Evolutionary conservation across 1,140 invertebrate species (phyloP).

Genomic region (Pseudoatta argentina): DNA sequence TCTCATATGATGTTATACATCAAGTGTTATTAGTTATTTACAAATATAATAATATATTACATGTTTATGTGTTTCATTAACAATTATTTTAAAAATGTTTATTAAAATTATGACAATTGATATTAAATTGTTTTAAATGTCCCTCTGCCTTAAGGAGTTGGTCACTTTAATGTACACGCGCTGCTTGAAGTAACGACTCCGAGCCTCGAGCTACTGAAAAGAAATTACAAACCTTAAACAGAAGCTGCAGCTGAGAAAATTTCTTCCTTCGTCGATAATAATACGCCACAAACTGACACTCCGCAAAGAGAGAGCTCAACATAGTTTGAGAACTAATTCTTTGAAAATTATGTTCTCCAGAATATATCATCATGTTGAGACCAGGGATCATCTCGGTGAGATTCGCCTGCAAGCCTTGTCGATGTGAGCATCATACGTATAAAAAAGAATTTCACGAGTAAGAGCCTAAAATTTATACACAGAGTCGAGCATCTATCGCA

Average conservation of each 20-base stretch:
- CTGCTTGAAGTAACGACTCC: constrained; percentile 37
- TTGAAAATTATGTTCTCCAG: not conserved
- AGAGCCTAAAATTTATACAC: constrained; percentile 50
- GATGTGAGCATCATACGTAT: constrained; percentile 69
- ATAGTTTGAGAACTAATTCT: not conserved
- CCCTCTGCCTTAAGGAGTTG: too few relatives aligned
- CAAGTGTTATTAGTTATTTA: too few relatives aligned
- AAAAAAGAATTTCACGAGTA: constrained; percentile 53
- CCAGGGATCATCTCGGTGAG: too few relatives aligned
- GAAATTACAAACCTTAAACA: not conserved
- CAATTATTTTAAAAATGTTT: too few relatives aligned
- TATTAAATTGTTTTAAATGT: too few relatives aligned
- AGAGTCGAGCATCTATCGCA: constrained; percentile 34
- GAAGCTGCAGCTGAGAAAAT: not conserved
- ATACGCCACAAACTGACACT: too few relatives aligned
- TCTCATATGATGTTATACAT: too few relatives aligned
- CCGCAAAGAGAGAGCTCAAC: too few relatives aligned
- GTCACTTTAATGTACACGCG: not conserved
- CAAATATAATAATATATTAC: too few relatives aligned
- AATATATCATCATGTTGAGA: constrained; percentile 16
- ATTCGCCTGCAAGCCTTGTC: constrained; percentile 61
- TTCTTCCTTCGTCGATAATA: not conserved
- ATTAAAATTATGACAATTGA: too few relatives aligned
- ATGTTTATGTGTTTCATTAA: too few relatives aligned
- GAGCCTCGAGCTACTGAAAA: not conserved